Conservation (phyloP, 2,113 vertebrate genomes). For the Athene noctua region DNA sequence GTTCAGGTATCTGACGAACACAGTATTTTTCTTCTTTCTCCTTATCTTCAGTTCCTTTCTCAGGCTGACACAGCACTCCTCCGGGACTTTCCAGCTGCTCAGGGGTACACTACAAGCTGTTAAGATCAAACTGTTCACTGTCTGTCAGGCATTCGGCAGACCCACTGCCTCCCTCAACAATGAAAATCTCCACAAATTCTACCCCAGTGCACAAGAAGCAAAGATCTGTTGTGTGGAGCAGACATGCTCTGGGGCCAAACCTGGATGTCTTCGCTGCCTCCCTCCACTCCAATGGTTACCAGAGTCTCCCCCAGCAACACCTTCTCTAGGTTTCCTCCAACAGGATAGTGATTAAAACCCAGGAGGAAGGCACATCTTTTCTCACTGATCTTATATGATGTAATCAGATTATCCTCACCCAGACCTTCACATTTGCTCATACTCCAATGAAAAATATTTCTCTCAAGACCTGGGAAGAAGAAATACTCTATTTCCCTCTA, state of each 20-base stretch:
- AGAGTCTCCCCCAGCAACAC: neutral
- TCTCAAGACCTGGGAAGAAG: neutral
- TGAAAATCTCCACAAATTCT: neutral
- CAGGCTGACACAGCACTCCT: no score
- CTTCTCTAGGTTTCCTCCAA: neutral
- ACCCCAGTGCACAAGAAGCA: neutral
- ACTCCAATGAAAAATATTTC: neutral
- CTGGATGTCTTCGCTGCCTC: neutral
- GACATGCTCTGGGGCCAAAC: neutral
- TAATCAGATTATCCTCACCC: neutral
- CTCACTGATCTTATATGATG: neutral
- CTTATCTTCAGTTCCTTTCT: no score
- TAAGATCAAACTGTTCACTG: no score
- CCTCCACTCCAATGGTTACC: neutral
- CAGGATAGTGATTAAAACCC: neutral
- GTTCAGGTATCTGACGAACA: no score
- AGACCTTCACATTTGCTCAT: rapidly evolving
- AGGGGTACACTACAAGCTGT: no score
- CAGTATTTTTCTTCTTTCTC: no score
- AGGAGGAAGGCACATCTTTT: neutral
- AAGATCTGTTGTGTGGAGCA: neutral
- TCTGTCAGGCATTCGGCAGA: no score
- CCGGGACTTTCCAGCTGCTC: no score
- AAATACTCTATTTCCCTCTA: neutral
- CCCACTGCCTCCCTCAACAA: no score